Evolutionary conservation across 1,140 invertebrate genomes (phyloP).

Genomic region (Eurosta solidaginis): DNA sequence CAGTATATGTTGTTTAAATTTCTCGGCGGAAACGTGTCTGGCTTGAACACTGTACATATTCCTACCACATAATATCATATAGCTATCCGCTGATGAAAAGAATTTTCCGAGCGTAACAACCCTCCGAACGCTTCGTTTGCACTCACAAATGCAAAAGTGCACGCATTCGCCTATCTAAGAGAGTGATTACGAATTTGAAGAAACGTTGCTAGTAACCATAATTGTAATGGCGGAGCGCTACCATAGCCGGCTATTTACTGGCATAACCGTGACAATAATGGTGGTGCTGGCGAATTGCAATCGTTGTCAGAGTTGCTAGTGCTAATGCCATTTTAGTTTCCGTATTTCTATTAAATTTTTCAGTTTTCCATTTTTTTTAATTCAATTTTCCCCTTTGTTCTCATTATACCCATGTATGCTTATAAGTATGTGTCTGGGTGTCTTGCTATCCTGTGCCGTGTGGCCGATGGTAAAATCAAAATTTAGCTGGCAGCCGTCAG

Average conservation of each 20-base stretch:
- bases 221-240: background rate
- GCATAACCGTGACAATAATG: background rate
- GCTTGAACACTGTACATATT: background rate
- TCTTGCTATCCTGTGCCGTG: background rate
- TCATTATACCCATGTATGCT: too few relatives aligned
- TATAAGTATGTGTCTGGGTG: background rate
- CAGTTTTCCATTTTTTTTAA: background rate
- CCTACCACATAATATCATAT: background rate
- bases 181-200: background rate
- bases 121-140: background rate
- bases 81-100: background rate
- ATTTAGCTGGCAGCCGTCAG: background rate
- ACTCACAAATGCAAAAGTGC: background rate
- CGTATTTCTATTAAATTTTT: constrained; percentile 27
- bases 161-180: too few relatives aligned
- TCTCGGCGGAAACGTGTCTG: background rate
- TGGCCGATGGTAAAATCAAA: constrained; percentile 1
- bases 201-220: background rate
- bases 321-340: constrained; percentile 31
- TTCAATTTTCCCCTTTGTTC: background rate
- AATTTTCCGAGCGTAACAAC: constrained; percentile 19
- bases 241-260: background rate
- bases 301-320: background rate
- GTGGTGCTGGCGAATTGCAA: background rate
- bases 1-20: background rate